Evolutionary conservation across 2,113 vertebrate genomes (phyloP), one percentile per base, ranked within the genome.

Genomic region (Ranitomeya variabilis): DNA sequence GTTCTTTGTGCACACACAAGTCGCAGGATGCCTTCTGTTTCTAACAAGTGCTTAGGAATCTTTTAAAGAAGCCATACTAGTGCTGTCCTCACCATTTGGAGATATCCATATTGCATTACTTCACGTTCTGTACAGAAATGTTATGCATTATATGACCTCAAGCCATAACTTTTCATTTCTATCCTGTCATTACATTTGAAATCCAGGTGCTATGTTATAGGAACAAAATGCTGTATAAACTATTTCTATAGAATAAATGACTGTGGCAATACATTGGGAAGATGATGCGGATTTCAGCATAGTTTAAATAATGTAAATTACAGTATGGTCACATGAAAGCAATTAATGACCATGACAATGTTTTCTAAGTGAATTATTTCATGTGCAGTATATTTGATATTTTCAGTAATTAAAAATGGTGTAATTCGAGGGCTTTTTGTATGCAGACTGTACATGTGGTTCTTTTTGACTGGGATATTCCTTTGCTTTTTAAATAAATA

Each of bases 1-100:
- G 93, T 94, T 95, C 94, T 92, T 94, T 92, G 93, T 93, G 92
- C 91, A 94, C 93, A 92, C 91, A 90, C 90, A 94, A 92, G 93
- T 90, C 87, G 91, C 92, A 93, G 91, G 93, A 95, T 95, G 95
- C 95, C 94, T 96, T 96, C 95, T 90, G 91, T 93, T 94, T 52
- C 95, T 93, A 93, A 93, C 91, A 78, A 37, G 18, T 73, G 55
- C 71, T 86, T 45, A n/a, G 37, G 15, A 10, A 18, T 31, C 23
- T 60, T 60, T 78, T 77, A n/a, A 84, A 90, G 88, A 81, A 86
- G 87, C 91, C 67, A 55, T 85, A 55, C n/a, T 91, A 87, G 90
- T 92, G 90, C 90, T 92, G 90, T 92, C 91, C 90, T 86, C 79
- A 89, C 80, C 37, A 45, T 45, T 45, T 45, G 37, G 37, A 45